phyloP scores from a whole-genome alignment of 1,140 invertebrate genomes.

The Lepeophtheirus salmonis region DNA sequence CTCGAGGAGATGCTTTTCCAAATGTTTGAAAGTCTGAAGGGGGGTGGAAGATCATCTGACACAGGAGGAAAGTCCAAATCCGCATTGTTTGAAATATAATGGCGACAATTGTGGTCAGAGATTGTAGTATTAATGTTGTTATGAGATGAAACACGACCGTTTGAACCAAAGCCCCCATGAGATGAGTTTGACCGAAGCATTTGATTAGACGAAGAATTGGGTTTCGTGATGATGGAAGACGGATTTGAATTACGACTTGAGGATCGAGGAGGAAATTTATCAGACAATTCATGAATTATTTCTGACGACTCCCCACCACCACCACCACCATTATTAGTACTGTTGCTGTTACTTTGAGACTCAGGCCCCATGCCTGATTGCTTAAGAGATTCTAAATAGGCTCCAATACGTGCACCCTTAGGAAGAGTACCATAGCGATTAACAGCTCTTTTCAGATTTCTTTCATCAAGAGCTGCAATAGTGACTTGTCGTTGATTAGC shows the following conservation, averaged over 20 bases:
- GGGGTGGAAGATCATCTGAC: constrained; percentile 50
- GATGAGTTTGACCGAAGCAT: constrained; percentile 19
- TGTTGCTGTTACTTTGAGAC: constrained; percentile 18
- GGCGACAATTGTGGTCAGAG: too few relatives aligned
- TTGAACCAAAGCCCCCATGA: constrained; percentile 12
- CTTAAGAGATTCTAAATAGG: constrained; percentile 75
- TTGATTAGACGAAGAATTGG: constrained; percentile 19
- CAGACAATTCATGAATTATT: constrained; percentile 10
- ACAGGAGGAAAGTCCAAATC: constrained; percentile 68
- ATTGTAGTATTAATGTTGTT: constrained; percentile 5
- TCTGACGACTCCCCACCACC: constrained; percentile 1
- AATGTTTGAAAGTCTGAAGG: constrained; percentile 40
- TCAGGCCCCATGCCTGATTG: constrained; percentile 42
- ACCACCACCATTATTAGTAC: constrained; percentile 19
- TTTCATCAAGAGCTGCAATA: constrained; percentile 77
- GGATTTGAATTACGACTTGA: constrained; percentile 4
- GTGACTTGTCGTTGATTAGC: constrained; percentile 20
- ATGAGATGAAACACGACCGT: neutral
- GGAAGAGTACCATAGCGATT: constrained; percentile 90
- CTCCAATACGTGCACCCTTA: constrained; percentile 82
- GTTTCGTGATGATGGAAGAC: constrained; percentile 15
- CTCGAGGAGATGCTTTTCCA: constrained; percentile 19
- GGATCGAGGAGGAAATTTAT: constrained; percentile 18
- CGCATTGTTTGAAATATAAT: too few relatives aligned
- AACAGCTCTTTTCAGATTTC: constrained; percentile 86